Conservation (phyloP, 2,113 vertebrate genomes). For the Pyxicephalus adspersus region DNA sequence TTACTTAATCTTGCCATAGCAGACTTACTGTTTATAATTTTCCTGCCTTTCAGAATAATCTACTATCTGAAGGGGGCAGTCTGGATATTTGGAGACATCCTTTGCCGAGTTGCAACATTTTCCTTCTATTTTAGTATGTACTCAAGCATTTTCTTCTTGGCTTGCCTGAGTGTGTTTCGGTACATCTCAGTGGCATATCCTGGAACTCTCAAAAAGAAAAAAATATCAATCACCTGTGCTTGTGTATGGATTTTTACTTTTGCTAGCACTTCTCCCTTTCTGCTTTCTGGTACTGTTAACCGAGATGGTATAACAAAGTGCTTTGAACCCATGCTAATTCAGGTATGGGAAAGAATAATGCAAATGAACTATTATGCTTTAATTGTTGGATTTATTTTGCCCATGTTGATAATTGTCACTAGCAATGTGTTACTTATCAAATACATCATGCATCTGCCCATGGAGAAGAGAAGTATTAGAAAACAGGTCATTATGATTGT, state of each 20-base stretch:
- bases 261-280: constrained; percentile 38
- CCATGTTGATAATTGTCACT: constrained; percentile 42
- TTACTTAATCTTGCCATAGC: constrained; percentile 50
- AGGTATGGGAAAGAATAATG: constrained; percentile 51
- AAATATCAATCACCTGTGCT: neutral
- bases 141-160: constrained; percentile 55
- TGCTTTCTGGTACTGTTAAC: constrained; percentile 11
- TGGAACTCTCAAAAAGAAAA: constrained; percentile 3
- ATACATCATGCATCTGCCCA: constrained; percentile 50
- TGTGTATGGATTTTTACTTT: constrained; percentile 42
- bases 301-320: constrained; percentile 45
- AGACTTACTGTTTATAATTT: constrained; percentile 53
- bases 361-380: constrained; percentile 58
- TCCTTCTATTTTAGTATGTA: constrained; percentile 57
- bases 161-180: constrained; percentile 51
- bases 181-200: constrained; percentile 46
- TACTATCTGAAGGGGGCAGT: constrained; percentile 40
- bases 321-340: constrained; percentile 39
- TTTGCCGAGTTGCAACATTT: constrained; percentile 52
- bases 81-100: constrained; percentile 51
- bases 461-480: constrained; percentile 29
- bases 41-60: constrained; percentile 52
- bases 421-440: constrained; percentile 60
- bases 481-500: constrained; percentile 57
- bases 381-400: constrained; percentile 57